These are phyloP conservation scores for Pachyrhynchus sulphureomaculatus DNA, from an alignment of 1,140 invertebrate genomes.

Conservation along the genomic window DNA sequence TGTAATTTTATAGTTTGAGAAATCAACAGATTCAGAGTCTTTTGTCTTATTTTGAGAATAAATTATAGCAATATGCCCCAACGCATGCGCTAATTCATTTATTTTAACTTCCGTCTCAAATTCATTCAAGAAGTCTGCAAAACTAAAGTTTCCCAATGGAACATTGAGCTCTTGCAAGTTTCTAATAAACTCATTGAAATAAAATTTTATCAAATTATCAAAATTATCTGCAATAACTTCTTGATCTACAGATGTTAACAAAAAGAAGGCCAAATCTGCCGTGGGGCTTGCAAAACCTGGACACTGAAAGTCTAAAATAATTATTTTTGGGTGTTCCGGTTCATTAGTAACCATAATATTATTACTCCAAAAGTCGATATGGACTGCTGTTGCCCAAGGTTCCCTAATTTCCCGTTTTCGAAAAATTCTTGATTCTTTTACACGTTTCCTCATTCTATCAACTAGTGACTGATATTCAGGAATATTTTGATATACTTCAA, in stretches of 20 bases:
- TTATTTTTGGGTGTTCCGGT: background rate
- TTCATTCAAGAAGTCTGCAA: slow-evolving; percentile 20
- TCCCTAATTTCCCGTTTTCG: too few relatives aligned
- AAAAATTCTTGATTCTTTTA: too few relatives aligned
- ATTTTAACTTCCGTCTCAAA: slow-evolving; percentile 6
- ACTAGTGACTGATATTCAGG: too few relatives aligned
- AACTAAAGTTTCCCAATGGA: slow-evolving; percentile 1
- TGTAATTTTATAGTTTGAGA: too few relatives aligned
- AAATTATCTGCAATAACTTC: slow-evolving; percentile 46
- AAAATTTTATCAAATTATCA: slow-evolving; percentile 52
- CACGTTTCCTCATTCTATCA: too few relatives aligned
- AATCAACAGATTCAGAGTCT: background rate
- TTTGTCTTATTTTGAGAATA: slow-evolving; percentile 5
- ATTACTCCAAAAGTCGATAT: slow-evolving; percentile 63
- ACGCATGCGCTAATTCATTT: slow-evolving; percentile 14
- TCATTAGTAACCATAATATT: slow-evolving; percentile 57
- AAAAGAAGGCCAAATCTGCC: slow-evolving; percentile 58
- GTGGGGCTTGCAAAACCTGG: slow-evolving; percentile 47
- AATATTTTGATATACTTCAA: too few relatives aligned
- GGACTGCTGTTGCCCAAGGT: slow-evolving; percentile 55
- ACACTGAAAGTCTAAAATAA: slow-evolving; percentile 15
- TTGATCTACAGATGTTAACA: slow-evolving; percentile 53
- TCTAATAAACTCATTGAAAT: slow-evolving; percentile 45
- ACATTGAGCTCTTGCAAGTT: slow-evolving; percentile 16
- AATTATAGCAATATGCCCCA: slow-evolving; percentile 7